Conservation (phyloP, 2,797 vertebrate species). For the Eulemur coronatus region DNA sequence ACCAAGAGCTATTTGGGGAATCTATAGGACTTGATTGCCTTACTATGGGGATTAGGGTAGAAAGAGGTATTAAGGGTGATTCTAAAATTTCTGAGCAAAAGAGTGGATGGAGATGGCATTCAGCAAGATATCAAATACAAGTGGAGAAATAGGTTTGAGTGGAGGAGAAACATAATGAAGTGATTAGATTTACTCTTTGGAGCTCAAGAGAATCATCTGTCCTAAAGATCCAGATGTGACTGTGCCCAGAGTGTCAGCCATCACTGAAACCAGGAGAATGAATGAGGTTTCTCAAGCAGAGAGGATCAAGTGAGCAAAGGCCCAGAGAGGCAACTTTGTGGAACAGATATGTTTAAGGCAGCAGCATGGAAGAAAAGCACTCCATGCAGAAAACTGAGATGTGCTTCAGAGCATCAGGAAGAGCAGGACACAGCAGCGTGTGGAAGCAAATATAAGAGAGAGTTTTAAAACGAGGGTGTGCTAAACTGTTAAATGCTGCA, state of each 20-base stretch:
- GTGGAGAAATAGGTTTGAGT: neutral
- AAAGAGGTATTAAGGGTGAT: neutral
- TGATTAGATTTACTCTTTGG: neutral
- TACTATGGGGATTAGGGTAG: neutral
- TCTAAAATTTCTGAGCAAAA: neutral
- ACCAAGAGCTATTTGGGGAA: neutral
- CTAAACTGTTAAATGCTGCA: neutral
- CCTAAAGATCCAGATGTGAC: neutral
- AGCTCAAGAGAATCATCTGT: neutral
- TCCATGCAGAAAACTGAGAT: neutral
- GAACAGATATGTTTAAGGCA: neutral
- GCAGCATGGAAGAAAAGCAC: neutral
- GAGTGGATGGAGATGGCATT: neutral
- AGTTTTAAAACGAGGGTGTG: neutral
- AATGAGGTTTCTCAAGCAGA: neutral
- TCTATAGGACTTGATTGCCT: neutral
- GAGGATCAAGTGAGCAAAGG: neutral
- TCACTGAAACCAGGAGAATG: neutral
- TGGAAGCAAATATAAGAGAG: neutral
- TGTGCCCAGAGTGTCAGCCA: neutral
- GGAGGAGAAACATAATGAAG: neutral
- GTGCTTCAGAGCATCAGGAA: neutral
- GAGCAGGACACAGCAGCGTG: neutral
- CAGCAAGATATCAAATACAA: neutral
- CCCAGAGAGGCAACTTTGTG: neutral